Conservation (phyloP, 2,888 invertebrate species). For the Idaea straminata region DNA sequence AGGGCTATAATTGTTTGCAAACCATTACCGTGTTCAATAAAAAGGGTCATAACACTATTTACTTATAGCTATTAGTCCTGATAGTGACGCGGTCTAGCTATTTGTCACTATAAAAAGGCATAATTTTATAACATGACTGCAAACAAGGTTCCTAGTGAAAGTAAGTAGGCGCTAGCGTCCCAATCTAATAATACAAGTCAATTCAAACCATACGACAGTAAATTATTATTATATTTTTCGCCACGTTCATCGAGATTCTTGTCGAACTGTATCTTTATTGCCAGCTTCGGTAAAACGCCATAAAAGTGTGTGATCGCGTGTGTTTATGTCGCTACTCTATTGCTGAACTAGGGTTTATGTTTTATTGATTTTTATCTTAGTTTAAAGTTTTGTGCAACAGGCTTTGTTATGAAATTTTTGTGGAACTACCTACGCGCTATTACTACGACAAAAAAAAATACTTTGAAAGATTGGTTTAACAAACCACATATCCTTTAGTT, state of each 20-base stretch:
- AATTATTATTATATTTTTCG: not conserved
- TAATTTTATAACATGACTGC: not conserved
- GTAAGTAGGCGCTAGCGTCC: not conserved
- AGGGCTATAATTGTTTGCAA: not conserved
- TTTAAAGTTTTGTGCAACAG: slow-evolving; percentile 3
- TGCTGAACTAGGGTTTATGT: slow-evolving; percentile 25
- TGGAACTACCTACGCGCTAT: no score
- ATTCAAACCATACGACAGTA: not conserved
- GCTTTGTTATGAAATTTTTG: not conserved
- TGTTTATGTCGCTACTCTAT: slow-evolving; percentile 43
- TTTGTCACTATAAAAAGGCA: slow-evolving; percentile 12
- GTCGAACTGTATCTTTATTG: slow-evolving; percentile 57
- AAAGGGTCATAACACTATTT: not conserved
- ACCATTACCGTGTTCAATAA: not conserved
- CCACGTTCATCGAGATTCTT: not conserved
- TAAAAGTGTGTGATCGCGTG: slow-evolving; percentile 61
- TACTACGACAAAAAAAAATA: no score
- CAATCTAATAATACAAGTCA: not conserved
- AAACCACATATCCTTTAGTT: no score
- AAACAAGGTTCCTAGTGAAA: not conserved
- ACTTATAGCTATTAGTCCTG: not conserved
- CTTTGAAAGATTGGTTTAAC: no score
- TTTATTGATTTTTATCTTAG: slow-evolving; percentile 18
- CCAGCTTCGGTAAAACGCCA: slow-evolving; percentile 50
- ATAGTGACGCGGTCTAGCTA: slow-evolving; percentile 19